Conservation (phyloP, 2,888 invertebrate species). For the Ellobium chinense region DNA sequence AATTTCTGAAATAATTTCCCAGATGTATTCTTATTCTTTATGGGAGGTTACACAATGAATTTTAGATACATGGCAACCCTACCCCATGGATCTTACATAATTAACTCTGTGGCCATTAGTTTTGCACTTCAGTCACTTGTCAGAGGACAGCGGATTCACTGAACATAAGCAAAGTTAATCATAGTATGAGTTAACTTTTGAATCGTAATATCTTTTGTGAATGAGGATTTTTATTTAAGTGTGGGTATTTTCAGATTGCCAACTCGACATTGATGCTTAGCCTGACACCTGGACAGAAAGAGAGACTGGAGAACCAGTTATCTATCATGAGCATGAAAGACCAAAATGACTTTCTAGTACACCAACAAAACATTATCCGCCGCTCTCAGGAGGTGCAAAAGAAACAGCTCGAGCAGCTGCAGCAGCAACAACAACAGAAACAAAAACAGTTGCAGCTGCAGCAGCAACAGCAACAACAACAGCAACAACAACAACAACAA, state of each 20-base stretch:
- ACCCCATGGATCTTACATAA: no score
- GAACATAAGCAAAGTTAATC: not conserved
- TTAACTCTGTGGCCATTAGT: no score
- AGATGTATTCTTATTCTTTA: no score
- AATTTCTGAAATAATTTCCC: no score
- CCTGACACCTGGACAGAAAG: slow-evolving; percentile 31
- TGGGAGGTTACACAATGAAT: no score
- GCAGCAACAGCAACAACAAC: not conserved
- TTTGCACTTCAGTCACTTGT: no score
- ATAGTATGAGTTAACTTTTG: no score
- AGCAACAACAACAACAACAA: not conserved
- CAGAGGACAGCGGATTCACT: not conserved
- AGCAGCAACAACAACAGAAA: not conserved
- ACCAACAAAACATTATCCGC: slow-evolving; percentile 37
- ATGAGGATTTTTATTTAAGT: not conserved
- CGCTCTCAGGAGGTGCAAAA: slow-evolving; percentile 36
- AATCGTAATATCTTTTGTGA: not conserved
- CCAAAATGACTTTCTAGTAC: slow-evolving; percentile 37
- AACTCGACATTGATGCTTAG: slow-evolving; percentile 37
- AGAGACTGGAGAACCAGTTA: slow-evolving; percentile 31
- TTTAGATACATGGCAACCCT: no score
- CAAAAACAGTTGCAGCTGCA: not conserved
- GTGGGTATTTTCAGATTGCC: slow-evolving; percentile 36
- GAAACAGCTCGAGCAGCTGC: slow-evolving; percentile 29
- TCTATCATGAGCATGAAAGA: slow-evolving; percentile 35